Evolutionary conservation across 2,113 vertebrate species (phyloP).

Genomic region (Cavia aperea): DNA sequence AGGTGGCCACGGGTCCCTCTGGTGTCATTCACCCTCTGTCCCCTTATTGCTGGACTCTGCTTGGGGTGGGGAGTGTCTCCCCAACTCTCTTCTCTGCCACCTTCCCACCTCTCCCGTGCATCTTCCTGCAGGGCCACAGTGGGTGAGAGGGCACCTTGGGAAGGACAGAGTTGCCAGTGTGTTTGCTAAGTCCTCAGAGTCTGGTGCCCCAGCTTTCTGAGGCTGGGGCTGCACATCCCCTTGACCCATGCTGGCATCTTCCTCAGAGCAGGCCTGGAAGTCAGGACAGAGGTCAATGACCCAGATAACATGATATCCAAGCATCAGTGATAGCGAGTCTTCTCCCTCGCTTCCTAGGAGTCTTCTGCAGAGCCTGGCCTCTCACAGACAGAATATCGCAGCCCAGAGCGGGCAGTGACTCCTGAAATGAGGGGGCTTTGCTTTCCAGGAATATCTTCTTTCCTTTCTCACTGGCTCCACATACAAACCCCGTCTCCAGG

Average conservation of each 20-base stretch:
- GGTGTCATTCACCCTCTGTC: fast-evolving
- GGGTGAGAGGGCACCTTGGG: not conserved
- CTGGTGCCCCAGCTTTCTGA: not conserved
- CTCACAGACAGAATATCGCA: not conserved
- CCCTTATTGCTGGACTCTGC: not conserved
- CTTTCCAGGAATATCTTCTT: not conserved
- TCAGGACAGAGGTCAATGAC: not conserved
- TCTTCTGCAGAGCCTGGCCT: not conserved
- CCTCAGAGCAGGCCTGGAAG: not conserved
- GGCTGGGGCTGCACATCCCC: not conserved
- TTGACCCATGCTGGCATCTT: not conserved
- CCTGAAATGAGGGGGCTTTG: not conserved
- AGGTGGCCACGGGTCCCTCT: fast-evolving
- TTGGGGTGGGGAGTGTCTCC: too few species aligned
- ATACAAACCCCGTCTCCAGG: not conserved
- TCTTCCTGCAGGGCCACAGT: not conserved
- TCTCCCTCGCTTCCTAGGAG: fast-evolving
- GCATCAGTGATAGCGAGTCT: not conserved
- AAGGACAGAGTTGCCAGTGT: not conserved
- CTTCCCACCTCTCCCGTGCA: not conserved
- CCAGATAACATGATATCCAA: fast-evolving
- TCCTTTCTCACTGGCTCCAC: not conserved
- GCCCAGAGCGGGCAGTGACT: not conserved
- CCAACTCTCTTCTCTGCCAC: not conserved
- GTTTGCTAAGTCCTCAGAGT: not conserved